Percentiles rank a stretch among this genome's conserved stretches.
Conservation (phyloP, 1,140 invertebrate species). For the Calliphora vicina region DNA sequence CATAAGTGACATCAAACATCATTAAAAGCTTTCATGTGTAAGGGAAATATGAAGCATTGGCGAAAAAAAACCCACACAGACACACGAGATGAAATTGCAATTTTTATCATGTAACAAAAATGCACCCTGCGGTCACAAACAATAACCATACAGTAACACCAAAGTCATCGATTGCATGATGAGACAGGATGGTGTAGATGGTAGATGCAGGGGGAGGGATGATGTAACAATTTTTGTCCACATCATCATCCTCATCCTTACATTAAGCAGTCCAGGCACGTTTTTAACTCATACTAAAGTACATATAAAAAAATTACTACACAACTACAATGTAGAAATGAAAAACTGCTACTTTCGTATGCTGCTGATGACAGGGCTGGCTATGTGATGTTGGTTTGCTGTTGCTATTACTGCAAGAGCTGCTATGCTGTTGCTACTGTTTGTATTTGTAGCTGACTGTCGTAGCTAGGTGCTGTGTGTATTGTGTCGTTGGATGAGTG, state of each 20-base stretch:
- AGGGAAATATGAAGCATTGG: conserved; percentile 8
- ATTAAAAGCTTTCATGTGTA: conserved; percentile 32
- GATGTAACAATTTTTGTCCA: neutral
- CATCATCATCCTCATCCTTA: neutral
- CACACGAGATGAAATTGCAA: conserved; percentile 31
- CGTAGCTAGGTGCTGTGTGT: neutral
- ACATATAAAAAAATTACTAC: no score
- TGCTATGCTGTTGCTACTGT: neutral
- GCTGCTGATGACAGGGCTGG: conserved; percentile 26
- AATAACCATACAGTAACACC: conserved; percentile 10
- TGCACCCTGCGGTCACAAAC: conserved; percentile 33
- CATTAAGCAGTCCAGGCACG: conserved; percentile 23
- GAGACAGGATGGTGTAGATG: neutral
- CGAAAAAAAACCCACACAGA: neutral
- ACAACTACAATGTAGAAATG: neutral
- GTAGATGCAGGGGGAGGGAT: neutral
- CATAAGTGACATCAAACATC: conserved; percentile 33
- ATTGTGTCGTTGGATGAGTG: neutral
- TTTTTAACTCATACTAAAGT: conserved; percentile 23
- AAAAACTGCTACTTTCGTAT: conserved; percentile 22
- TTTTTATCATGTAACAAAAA: conserved; percentile 35
- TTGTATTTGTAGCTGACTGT: neutral
- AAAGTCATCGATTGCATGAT: neutral
- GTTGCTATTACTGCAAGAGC: neutral
- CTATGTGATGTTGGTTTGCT: conserved; percentile 12